phyloP scores from a whole-genome alignment of 2,888 invertebrate species.

The Metallyticus violacea region DNA sequence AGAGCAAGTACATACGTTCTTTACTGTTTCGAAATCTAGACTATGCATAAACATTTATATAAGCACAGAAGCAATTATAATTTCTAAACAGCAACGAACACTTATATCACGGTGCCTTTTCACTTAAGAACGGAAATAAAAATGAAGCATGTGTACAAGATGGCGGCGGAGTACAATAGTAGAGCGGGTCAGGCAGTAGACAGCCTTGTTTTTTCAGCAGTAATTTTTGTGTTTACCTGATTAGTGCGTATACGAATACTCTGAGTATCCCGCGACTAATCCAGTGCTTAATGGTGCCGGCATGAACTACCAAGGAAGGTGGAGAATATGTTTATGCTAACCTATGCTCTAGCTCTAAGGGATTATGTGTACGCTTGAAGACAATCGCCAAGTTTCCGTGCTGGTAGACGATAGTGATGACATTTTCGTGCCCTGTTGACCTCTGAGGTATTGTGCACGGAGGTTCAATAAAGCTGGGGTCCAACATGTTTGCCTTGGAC shows the following conservation, averaged over 20 bases:
- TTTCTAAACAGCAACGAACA: background rate
- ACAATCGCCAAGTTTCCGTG: background rate
- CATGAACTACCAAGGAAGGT: background rate
- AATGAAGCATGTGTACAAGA: conserved; percentile 2
- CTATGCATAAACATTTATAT: background rate
- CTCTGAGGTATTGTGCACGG: background rate
- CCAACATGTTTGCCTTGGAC: conserved; percentile 42
- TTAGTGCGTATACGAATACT: background rate
- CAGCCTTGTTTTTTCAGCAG: background rate
- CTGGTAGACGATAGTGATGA: no score
- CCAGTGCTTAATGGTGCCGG: background rate
- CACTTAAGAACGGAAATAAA: background rate
- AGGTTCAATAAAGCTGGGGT: background rate
- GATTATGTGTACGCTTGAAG: background rate
- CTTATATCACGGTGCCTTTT: background rate
- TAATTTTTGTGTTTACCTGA: background rate
- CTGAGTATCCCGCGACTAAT: background rate
- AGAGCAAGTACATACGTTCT: background rate
- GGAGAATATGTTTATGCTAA: background rate
- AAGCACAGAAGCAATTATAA: background rate
- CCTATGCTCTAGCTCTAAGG: background rate
- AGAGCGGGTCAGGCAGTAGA: background rate
- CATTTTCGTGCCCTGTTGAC: background rate
- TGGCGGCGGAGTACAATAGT: background rate
- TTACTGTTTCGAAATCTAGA: background rate